Conservation (phyloP, 2,888 invertebrate species). For the Caenorhabditis wallacei region DNA sequence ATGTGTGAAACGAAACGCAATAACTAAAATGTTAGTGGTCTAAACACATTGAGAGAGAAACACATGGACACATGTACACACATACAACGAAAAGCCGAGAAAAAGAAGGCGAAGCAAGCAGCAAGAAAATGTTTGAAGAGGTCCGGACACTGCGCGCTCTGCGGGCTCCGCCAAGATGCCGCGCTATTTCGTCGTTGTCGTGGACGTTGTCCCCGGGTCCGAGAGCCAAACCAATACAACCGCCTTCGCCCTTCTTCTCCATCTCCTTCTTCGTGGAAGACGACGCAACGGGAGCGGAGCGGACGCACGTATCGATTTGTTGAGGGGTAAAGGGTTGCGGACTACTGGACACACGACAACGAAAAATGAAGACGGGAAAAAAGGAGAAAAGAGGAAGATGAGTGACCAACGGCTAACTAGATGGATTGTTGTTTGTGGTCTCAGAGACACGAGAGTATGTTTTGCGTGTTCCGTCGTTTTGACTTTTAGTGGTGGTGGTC, state of each 20-base stretch:
- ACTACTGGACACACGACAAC: slow-evolving; percentile 27
- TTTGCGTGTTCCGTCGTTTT: slow-evolving; percentile 45
- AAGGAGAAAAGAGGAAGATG: slow-evolving; percentile 33
- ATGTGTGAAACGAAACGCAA: slow-evolving; percentile 48
- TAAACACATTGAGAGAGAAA: slow-evolving; percentile 14
- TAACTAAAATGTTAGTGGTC: slow-evolving; percentile 29
- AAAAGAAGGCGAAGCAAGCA: slow-evolving; percentile 53
- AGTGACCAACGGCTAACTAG: slow-evolving; percentile 62
- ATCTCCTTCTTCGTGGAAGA: slow-evolving; percentile 42
- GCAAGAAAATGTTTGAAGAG: slow-evolving; percentile 61
- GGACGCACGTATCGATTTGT: slow-evolving; percentile 50
- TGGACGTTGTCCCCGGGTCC: slow-evolving; percentile 20
- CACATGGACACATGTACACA: slow-evolving; percentile 39
- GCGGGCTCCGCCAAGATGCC: slow-evolving; percentile 55
- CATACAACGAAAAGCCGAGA: slow-evolving; percentile 32
- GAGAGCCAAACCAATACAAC: slow-evolving; percentile 58
- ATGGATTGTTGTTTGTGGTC: slow-evolving; percentile 61
- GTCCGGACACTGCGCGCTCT: slow-evolving; percentile 49
- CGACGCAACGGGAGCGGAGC: slow-evolving; percentile 31
- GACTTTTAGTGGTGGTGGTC: slow-evolving; percentile 13
- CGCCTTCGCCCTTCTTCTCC: slow-evolving; percentile 30
- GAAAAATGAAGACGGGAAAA: slow-evolving; percentile 55
- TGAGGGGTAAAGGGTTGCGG: slow-evolving; percentile 43
- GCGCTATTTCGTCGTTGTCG: slow-evolving; percentile 46
- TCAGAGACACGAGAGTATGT: slow-evolving; percentile 28